Evolutionary conservation across 2,888 invertebrate species (phyloP), one percentile per base, ranked within the genome.

Genomic region (Hoplodrina ambigua): DNA sequence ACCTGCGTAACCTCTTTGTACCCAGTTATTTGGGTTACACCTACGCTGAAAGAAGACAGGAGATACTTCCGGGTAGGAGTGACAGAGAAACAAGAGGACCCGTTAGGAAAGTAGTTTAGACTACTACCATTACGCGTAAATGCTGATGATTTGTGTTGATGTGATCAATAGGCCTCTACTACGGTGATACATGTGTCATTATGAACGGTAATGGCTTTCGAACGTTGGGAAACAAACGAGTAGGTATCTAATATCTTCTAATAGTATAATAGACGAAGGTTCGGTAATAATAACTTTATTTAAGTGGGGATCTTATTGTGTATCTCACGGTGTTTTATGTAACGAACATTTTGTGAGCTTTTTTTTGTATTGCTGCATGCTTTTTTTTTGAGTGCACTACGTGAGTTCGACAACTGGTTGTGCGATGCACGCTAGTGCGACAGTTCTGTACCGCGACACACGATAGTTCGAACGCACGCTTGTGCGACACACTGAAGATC

Each of bases 121-220:
- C 95, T 95, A 95, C 95, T 86, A 89, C 91, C 88, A 91, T 95
- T 95, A 95, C 95, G 94, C 95, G 87, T 82, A 81, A 78, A 66
- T 90, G 92, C 91, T 88, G 93, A 87, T 88, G 93, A 82, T 73
- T 72, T 61, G 64, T 72, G 72, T 81, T 81, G 84, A 88, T 85
- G 72, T 65, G 74, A 80, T 78, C 78, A 69, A 82, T 83, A 72
- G 61, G 68, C 59, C 46, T 61, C 57, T 41, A 44, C 53, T 33
- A 13, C 46, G 41, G 54, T 53, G 65, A 59, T 60, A 63, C 65
- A 53, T 69, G 74, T 71, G 60, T 71, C 80, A 80, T 80, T 78
- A 67, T 17, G 8, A 50, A 11, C 25, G 56, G 33, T 71, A 63
- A 71, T 70, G 57, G 33, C 2, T 33, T 19, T 33, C 46, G 10